Evolutionary conservation across 2,113 vertebrate genomes (phyloP), one percentile per base, ranked within the genome.

Genomic region (Calidris pygmaea): DNA sequence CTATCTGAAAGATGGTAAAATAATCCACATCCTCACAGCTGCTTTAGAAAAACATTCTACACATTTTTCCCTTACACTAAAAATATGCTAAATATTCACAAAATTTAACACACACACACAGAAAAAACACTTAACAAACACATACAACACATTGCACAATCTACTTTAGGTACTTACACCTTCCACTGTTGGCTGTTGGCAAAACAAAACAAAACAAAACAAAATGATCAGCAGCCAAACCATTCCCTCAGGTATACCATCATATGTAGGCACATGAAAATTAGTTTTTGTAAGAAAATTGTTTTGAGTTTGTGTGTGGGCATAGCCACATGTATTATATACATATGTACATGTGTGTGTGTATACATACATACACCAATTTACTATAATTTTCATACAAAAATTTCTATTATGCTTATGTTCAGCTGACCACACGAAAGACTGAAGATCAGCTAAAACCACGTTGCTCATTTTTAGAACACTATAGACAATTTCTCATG

Each of bases 91-190:
- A 92, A 84, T 41, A 41, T 30, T 66, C 41, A 86, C 50, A 85
- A 75, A 87, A 89, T 77, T 62, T 60, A 91, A 63, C 35, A 79
- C 79, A 58, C 24, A 58, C 24, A 90, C 78, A 84, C 35, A 87
- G 39, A 87, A 16, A 60, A 70, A 85, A 90, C 30, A 73, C 20
- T 60, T 47, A 56, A 45, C n/a, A 68, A 92, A 52, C 23, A 92
- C 43, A 75, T 19, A 55, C 29, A 83, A 50, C 14, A 59, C 19
- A 74, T 17, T 52, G 20, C 20, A 41, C 27, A 66, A 90, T 48
- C 43, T 68, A 17, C 35, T 55, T 78, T 3, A 71, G 30, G 30
- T 96, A 96, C 96, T 95, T 95, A 96, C 85, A 81, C 89, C 60
- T 94, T 97, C 95, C 87, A 91, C 65, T 93, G 79, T 26, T 60